A percentile compares a stretch with the other conserved stretches of the same genome.
phyloP scores from a whole-genome alignment of 2,888 invertebrate genomes.

The Mythimna vitellina region DNA sequence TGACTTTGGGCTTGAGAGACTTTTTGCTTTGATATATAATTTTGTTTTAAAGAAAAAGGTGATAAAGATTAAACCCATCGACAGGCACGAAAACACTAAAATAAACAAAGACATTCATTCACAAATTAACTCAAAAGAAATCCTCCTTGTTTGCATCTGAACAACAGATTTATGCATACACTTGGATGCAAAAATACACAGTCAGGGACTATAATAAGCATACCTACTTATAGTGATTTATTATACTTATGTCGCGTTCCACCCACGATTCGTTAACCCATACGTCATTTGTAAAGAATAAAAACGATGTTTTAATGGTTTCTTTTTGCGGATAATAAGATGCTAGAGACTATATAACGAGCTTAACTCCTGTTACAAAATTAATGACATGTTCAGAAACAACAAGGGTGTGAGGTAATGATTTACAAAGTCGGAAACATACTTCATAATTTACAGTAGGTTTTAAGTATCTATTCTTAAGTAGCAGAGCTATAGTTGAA shows the following conservation, averaged over 20 bases:
- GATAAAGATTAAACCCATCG: constrained; percentile 38
- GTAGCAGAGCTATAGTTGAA: constrained; percentile 23
- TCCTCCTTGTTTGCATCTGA: constrained; percentile 44
- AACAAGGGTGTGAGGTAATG: constrained; percentile 74
- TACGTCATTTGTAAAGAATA: constrained; percentile 62
- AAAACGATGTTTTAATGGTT: constrained; percentile 64
- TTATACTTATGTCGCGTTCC: constrained; percentile 67
- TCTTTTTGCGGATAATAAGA: constrained; percentile 58
- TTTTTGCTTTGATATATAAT: not conserved
- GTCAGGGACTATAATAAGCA: constrained; percentile 50
- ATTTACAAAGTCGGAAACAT: constrained; percentile 77
- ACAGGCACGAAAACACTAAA: constrained; percentile 36
- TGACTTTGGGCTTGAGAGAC: constrained; percentile 15
- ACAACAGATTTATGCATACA: constrained; percentile 66
- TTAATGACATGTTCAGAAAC: constrained; percentile 61
- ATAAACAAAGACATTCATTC: constrained; percentile 46
- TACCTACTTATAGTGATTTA: constrained; percentile 66
- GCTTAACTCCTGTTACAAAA: constrained; percentile 55
- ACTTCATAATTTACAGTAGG: constrained; percentile 56
- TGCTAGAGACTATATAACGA: constrained; percentile 48
- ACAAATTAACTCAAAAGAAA: constrained; percentile 53
- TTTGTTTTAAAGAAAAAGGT: not conserved
- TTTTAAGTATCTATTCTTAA: constrained; percentile 48
- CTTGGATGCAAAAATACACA: constrained; percentile 65
- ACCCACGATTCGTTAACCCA: constrained; percentile 67